Base-by-base conservation (phyloP, 2,888 invertebrate genomes). In the Coleophora deauratella region DNA sequence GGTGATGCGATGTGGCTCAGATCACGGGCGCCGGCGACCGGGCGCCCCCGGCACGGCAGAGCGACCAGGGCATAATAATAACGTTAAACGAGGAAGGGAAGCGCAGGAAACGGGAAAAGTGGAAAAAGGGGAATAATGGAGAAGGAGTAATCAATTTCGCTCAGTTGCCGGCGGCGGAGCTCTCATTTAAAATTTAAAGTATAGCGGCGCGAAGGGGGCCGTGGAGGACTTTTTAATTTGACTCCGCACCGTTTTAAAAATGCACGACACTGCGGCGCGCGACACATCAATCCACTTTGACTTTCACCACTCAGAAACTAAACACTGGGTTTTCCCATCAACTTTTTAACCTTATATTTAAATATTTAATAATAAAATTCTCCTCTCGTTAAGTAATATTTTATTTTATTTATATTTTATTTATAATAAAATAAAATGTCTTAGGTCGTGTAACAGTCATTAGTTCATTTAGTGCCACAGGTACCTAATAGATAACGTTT, bases 141-240 rank as follows among this genome's bases (percentile, higher is more conserved):
- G 79, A 78, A 80, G 74, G 79, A 82, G 84, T 84, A 85, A 85
- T 85, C 85, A 85, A 85, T 85, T 84, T 82, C 76, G 77, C 73
- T 76, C 80, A 80, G 81, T 78, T 75, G 74, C 66, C 72, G 74
- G 67, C 74, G 72, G 75, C 76, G 72, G 72, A 68, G 72, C 72
- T 72, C 79, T 78, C 80, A 82, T 81, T 86, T 81, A 78, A 79
- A 80, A 75, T 81, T 81, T 74, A 85, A 85, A 86, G 81, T 78
- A 80, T 78, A 75, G 73, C 63, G 61, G 68, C 66, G 68, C 64
- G 62, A 67, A 73, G 75, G 72, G 72, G 67, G 61, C 67, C 66
- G 62, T 68, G 72, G 78, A 80, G 76, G 77, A 81, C 76, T 82
- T 84, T 84, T 85, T 85, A 82, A 85, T 84, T 84, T 81, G 71